Percentiles rank a stretch among this genome's conserved stretches.
Evolutionary conservation across 1,140 invertebrate genomes (phyloP).

Genomic region (Lepidotrigona ventralis): DNA sequence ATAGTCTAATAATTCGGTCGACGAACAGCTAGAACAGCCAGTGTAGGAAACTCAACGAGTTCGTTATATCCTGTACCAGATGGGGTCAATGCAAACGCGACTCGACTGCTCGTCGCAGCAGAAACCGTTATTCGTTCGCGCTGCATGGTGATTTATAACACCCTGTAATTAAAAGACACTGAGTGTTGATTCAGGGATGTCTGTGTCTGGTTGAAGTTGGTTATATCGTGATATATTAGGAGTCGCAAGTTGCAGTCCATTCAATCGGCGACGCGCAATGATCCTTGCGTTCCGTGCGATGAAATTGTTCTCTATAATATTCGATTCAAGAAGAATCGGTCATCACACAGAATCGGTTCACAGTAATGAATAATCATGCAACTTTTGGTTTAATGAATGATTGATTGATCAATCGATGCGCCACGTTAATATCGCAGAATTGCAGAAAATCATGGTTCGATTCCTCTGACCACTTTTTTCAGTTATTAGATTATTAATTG

Average conservation of each 20-base stretch:
- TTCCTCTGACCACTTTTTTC: neutral
- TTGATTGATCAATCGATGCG: neutral
- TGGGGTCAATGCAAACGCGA: neutral
- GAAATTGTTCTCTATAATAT: constrained; percentile 31
- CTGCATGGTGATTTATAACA: constrained; percentile 13
- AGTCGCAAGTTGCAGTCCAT: neutral
- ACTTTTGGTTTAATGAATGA: neutral
- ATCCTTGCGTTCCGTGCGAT: constrained; percentile 15
- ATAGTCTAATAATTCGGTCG: no score
- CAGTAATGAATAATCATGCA: neutral
- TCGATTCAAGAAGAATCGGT: constrained; percentile 15
- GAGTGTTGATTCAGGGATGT: neutral
- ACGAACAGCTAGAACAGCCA: no score
- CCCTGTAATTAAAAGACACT: constrained; percentile 28
- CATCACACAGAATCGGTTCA: neutral
- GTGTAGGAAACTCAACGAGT: neutral
- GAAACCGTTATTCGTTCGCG: constrained; percentile 27
- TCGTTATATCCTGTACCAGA: neutral
- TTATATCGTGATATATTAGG: neutral
- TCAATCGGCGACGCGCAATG: neutral
- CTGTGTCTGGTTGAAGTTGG: neutral
- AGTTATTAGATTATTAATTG: neutral
- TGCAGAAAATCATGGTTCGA: neutral
- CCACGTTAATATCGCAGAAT: neutral
- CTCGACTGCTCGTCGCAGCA: neutral